These are phyloP conservation scores for Laodelphax striatellus DNA, from an alignment of 1,140 invertebrate species.

Conservation along the genomic window DNA sequence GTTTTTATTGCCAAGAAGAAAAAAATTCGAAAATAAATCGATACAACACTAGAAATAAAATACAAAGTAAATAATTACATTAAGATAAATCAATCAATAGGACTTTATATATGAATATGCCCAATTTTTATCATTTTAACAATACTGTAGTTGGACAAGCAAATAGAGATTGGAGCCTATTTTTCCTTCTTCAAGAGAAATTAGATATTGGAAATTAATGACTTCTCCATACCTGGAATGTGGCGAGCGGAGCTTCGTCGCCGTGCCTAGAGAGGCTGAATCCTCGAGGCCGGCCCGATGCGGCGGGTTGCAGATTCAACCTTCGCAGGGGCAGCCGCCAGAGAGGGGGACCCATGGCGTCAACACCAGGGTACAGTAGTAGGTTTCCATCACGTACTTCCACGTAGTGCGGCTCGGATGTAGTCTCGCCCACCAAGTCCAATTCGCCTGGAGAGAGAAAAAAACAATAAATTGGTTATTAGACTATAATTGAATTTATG, in stretches of 20 bases:
- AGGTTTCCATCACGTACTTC: constrained; percentile 24
- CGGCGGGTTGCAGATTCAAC: constrained; percentile 37
- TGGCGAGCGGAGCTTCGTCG: constrained; percentile 18
- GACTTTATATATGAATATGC: too few relatives aligned
- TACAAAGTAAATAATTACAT: too few relatives aligned
- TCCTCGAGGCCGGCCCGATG: constrained; percentile 16
- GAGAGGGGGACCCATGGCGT: constrained; percentile 29
- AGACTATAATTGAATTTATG: neutral
- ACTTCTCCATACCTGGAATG: constrained; percentile 17
- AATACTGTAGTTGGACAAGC: too few relatives aligned
- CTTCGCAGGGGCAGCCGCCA: constrained; percentile 34
- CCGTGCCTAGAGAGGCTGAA: constrained; percentile 22
- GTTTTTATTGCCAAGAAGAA: too few relatives aligned
- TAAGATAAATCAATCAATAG: too few relatives aligned
- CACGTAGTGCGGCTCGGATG: constrained; percentile 16
- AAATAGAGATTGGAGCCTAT: too few relatives aligned
- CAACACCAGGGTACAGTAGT: constrained; percentile 21
- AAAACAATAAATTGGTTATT: neutral
- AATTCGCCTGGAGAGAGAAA: constrained; percentile 35
- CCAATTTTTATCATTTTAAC: too few relatives aligned
- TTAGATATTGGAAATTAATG: too few relatives aligned
- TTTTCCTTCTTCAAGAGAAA: too few relatives aligned
- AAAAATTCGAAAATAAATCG: too few relatives aligned
- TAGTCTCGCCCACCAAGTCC: constrained; percentile 32
- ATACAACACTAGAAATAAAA: too few relatives aligned